Percentiles rank a stretch among this genome's conserved stretches.
phyloP scores from a whole-genome alignment of 2,113 vertebrate species.

The Brachypteracias leptosomus region DNA sequence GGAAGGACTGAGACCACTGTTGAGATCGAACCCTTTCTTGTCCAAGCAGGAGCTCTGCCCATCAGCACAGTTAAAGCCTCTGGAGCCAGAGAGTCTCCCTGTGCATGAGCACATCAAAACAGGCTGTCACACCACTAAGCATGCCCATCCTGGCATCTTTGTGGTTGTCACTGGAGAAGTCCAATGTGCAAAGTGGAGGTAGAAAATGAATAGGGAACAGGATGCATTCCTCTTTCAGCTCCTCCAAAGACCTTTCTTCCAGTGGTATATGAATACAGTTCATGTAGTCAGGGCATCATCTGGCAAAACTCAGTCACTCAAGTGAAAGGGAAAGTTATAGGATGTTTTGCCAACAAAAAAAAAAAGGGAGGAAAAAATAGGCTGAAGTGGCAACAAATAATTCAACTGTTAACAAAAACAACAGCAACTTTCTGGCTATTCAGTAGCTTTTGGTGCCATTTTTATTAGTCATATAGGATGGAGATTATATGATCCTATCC shows the following conservation, averaged over 20 bases:
- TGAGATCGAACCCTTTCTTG: not conserved
- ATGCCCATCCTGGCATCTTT: not conserved
- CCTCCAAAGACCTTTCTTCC: not conserved
- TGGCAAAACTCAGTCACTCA: not conserved
- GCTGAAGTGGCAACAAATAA: not conserved
- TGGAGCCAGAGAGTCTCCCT: rapidly evolving
- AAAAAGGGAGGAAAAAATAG: not conserved
- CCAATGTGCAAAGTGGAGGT: not conserved
- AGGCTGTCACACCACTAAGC: not conserved
- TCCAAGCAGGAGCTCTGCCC: not conserved
- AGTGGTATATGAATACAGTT: not conserved
- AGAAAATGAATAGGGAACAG: not conserved
- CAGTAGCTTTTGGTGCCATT: not conserved
- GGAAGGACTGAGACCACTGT: not conserved
- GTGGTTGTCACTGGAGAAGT: not conserved
- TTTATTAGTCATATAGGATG: not conserved
- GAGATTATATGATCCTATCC: not conserved
- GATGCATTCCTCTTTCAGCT: not conserved
- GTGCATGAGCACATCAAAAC: not conserved
- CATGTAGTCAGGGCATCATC: not conserved
- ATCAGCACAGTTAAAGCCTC: not conserved
- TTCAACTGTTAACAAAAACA: not conserved
- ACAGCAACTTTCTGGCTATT: not conserved
- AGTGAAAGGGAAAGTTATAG: not conserved
- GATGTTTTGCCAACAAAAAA: not conserved